Base-by-base conservation (phyloP, 2,888 invertebrate genomes). In the Callyntrura guangdongensis region DNA sequence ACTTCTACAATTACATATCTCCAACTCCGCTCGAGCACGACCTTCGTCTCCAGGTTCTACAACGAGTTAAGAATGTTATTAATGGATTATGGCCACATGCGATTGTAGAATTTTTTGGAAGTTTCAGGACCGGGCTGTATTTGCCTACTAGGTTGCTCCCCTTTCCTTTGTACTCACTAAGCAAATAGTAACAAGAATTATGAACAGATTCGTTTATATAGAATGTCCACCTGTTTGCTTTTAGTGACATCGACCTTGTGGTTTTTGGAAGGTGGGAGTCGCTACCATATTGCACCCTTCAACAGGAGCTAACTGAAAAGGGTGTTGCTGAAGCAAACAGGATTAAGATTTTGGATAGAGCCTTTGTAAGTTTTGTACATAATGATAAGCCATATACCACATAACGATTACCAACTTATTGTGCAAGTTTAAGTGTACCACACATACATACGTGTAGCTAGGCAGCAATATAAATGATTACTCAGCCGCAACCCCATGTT, bases 311-410 rank as follows among this genome's bases (percentile, higher is more conserved):
- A 94, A 96, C 98, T 93, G 97, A 97, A 94, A 97, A 97, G 95
- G 97, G 97, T 94, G 98, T 99, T 93, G 98, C 98, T 86, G 97
- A 98, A 95, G 97, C 97, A 94, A 96, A 97, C 94, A 97, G 98
- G 94, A 97, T 99, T 95, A 98, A 99, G 96, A 99, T 99, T 94
- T 96, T 99, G 94, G 99, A 99, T 95, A 99, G 98, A 95, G 99
- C 99, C 91, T 98, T 99, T 86, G 99, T 96, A 95, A 95, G 96
- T 20, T 8, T 20, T 14, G 5, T 9, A 20, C n/a, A 22, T 17
- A 25, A 12, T 12, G 17, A 45, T 20, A 11, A 14, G 22, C 14
- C n/a, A n/a, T n/a, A n/a, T n/a, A n/a, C n/a, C n/a, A n/a, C n/a
- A n/a, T n/a, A n/a, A n/a, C n/a, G n/a, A n/a, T n/a, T n/a, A n/a